A percentile compares a stretch with the other conserved stretches of the same genome.
These are phyloP conservation scores for Girardinus metallicus DNA, from an alignment of 2,797 vertebrate genomes.

Conservation along the genomic window DNA sequence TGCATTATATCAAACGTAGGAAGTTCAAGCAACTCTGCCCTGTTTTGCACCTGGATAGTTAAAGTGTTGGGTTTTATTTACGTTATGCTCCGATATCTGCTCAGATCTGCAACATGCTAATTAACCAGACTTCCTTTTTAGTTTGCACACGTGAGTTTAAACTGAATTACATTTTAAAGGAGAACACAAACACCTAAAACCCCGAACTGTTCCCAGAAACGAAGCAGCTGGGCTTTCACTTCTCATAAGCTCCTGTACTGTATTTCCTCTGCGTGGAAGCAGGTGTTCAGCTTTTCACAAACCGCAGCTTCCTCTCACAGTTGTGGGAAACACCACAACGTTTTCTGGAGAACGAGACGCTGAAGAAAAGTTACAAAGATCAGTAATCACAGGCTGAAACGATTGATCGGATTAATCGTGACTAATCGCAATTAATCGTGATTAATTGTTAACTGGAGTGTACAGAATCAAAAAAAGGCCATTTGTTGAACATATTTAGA, in stretches of 20 bases:
- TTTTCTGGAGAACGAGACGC: neutral
- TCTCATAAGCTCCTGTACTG: constrained; percentile 19
- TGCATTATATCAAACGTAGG: neutral
- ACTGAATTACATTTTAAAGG: constrained; percentile 32
- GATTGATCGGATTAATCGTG: no score
- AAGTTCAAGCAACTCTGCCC: neutral
- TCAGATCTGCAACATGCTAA: constrained; percentile 30
- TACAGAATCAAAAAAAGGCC: no score
- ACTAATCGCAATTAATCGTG: no score
- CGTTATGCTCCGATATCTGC: constrained; percentile 1
- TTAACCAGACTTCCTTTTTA: constrained; percentile 33
- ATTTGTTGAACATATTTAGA: no score
- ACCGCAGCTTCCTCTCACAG: neutral
- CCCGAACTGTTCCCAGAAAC: constrained; percentile 19
- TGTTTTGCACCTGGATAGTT: neutral
- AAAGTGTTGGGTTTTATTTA: constrained; percentile 19
- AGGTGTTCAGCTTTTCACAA: constrained; percentile 18
- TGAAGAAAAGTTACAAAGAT: neutral
- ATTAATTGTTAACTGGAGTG: no score
- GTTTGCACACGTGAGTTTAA: constrained; percentile 10
- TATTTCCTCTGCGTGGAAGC: constrained; percentile 2
- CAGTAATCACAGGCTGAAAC: neutral
- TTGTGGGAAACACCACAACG: constrained; percentile 6
- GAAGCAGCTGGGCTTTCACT: neutral
- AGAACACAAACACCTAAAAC: neutral